These are phyloP conservation scores for Drosophila oshimai DNA, from an alignment of 1,140 invertebrate species.

Conservation along the genomic window DNA sequence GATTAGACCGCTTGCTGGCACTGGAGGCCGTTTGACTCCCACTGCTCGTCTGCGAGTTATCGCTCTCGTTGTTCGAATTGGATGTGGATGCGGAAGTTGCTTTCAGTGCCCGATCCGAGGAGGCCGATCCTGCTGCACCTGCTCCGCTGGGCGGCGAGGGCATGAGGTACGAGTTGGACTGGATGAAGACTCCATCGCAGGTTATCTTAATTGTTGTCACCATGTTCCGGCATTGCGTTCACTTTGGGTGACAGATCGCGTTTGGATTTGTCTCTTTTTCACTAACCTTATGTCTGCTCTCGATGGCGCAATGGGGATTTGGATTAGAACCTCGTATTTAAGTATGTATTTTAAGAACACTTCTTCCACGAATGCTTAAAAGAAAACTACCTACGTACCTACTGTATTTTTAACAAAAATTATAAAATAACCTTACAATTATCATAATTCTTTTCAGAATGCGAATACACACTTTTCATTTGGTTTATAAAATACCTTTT, in stretches of 20 bases:
- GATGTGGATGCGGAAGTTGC: not conserved
- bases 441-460: too few relatives aligned
- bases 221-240: slow-evolving; percentile 58
- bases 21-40: slow-evolving; percentile 45
- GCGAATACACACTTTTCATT: too few relatives aligned
- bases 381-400: too few relatives aligned
- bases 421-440: too few relatives aligned
- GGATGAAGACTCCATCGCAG: slow-evolving; percentile 82
- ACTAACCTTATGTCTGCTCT: not conserved
- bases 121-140: slow-evolving; percentile 1
- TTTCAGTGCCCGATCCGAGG: not conserved
- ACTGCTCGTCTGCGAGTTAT: slow-evolving; percentile 66
- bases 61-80: slow-evolving; percentile 57
- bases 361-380: too few relatives aligned
- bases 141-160: slow-evolving; percentile 20
- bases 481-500: too few relatives aligned
- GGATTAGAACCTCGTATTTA: too few relatives aligned
- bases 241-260: not conserved
- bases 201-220: slow-evolving; percentile 82
- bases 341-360: too few relatives aligned
- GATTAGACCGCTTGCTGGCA: slow-evolving; percentile 22
- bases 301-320: not conserved
- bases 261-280: not conserved
- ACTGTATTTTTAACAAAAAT: too few relatives aligned
- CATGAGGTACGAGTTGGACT: slow-evolving; percentile 79